Conservation (phyloP, 2,797 vertebrate species). For the Bufotes viridis region DNA sequence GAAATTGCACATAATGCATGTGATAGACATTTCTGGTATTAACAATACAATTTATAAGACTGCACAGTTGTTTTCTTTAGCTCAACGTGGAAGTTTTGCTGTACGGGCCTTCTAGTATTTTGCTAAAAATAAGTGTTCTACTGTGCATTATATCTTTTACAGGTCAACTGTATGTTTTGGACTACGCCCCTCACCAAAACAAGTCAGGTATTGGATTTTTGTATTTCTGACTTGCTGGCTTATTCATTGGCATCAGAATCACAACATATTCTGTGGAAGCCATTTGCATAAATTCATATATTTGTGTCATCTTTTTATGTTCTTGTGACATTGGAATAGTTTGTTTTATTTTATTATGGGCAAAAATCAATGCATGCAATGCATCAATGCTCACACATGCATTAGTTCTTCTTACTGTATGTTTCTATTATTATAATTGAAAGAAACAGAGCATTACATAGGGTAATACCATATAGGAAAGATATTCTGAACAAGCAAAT, state of each 20-base stretch:
- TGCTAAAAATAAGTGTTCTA: slow-evolving; percentile 44
- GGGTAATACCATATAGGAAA: no score
- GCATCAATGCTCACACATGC: neutral
- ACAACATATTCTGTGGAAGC: slow-evolving; percentile 42
- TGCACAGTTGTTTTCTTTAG: neutral
- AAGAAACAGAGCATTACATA: no score
- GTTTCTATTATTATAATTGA: neutral
- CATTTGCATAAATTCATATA: slow-evolving; percentile 53
- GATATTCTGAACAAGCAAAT: no score
- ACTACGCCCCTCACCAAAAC: slow-evolving; percentile 57
- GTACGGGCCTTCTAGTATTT: neutral
- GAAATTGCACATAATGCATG: neutral
- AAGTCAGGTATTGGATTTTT: slow-evolving; percentile 63
- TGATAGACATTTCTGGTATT: neutral
- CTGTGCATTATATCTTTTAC: slow-evolving; percentile 62
- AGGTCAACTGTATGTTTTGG: slow-evolving; percentile 63
- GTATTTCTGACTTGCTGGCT: slow-evolving; percentile 59
- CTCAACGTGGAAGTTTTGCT: neutral
- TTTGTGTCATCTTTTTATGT: slow-evolving; percentile 42
- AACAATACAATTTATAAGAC: neutral
- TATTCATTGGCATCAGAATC: slow-evolving; percentile 54
- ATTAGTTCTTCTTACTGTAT: neutral
- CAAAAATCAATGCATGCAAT: neutral
- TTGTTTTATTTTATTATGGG: neutral
- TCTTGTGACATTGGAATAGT: neutral